Percentiles rank a stretch among this genome's conserved stretches.
phyloP scores from a whole-genome alignment of 2,113 vertebrate genomes.

The Gymnocephalus cernua region DNA sequence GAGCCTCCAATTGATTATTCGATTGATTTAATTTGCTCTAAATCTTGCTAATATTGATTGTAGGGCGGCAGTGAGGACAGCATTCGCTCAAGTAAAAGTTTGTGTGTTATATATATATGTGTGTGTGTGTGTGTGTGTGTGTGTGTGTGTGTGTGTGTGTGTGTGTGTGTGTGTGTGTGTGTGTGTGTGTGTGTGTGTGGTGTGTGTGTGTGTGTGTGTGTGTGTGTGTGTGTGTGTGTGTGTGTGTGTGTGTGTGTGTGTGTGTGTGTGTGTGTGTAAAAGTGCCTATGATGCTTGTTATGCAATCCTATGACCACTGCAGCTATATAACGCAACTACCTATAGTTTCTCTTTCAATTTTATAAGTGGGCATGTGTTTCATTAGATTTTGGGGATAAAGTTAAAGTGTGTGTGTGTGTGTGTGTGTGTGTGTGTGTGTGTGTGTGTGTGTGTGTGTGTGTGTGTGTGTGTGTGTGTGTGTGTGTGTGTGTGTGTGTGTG shows the following conservation, averaged over 20 bases:
- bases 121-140: conserved; percentile 4
- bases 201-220: no score
- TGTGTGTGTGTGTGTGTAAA: background rate
- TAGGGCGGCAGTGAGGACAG: conserved; percentile 22
- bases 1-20: conserved; percentile 60
- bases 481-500: no score
- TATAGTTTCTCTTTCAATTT: background rate
- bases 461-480: no score
- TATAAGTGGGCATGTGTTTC: background rate
- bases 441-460: no score
- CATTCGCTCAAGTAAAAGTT: conserved; percentile 25
- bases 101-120: conserved; percentile 9
- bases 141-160: background rate
- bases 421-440: no score
- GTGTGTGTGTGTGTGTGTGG: background rate
- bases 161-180: background rate
- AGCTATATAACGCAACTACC: no score
- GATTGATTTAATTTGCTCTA: conserved; percentile 58
- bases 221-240: no score
- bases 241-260: no score
- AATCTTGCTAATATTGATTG: conserved; percentile 61
- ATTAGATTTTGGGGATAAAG: background rate
- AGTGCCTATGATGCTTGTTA: conserved; percentile 2
- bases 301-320: background rate
- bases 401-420: no score